Evolutionary conservation across 2,888 invertebrate genomes (phyloP), one percentile per base, ranked within the genome.

Genomic region (Blastobasis adustella): DNA sequence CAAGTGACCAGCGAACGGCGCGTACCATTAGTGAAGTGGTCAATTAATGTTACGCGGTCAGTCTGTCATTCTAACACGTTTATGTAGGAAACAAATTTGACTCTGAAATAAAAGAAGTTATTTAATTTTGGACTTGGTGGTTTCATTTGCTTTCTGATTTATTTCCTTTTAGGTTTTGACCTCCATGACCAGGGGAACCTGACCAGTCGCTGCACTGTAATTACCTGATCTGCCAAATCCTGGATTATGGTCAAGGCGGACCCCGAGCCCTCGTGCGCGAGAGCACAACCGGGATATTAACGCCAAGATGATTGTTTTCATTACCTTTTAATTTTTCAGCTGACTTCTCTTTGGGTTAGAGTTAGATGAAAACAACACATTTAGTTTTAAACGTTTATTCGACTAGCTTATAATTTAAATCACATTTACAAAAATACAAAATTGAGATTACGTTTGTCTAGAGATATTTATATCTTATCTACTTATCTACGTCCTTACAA

Each of bases 21-120:
- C 79, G 75, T 77, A 81, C 79, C 84, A 82, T 82, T 82, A 77
- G 75, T 81, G 72, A 72, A 72, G 81, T 79, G 82, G 84, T 82
- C 83, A 77, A 83, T 82, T 84, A 80, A 83, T 84, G 83, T 78
- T 79, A 76, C 80, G 67, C 77, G 83, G 84, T 82, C 80, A 71
- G 73, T 77, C 79, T 73, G 73, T 77, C 80, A 76, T 84, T 85
- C 83, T 88, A 87, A 88, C 88, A 87, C 84, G 77, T 79, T 81
- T 82, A 85, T 84, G 87, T 88, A 88, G 88, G 77, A 82, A 86
- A 85, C 82, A 86, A 87, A 87, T 85, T 87, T 86, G 86, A 87
- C 84, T 87, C 83, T 87, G 85, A 86, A 84, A 86, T 88, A 87
- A 88, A 88, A 86, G 84, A 88, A 86, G 84, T 86, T 87, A 87